A percentile compares a stretch with the other conserved stretches of the same genome.
These are phyloP conservation scores for Falco naumanni DNA, from an alignment of 2,797 vertebrate genomes.

Conservation along the genomic window DNA sequence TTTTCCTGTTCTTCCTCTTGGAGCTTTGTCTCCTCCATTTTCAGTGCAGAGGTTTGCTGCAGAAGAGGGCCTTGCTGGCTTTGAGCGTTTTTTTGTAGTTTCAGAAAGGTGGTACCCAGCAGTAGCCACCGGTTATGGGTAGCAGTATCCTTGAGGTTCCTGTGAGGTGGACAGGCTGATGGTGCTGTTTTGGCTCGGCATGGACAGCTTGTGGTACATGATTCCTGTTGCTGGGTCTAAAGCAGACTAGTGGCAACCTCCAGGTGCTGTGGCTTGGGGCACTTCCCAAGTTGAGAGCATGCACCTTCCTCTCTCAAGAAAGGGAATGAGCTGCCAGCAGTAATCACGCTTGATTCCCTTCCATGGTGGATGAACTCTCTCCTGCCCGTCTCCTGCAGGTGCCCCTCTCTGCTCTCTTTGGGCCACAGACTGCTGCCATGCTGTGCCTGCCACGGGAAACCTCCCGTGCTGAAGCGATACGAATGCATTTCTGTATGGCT, in stretches of 20 bases:
- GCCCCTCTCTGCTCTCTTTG: fast-evolving
- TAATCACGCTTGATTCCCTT: not conserved
- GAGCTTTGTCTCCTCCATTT: not conserved
- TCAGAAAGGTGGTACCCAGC: not conserved
- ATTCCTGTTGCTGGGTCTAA: not conserved
- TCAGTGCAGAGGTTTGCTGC: not conserved
- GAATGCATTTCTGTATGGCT: not conserved
- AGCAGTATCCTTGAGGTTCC: not conserved
- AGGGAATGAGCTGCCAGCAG: not conserved
- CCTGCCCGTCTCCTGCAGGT: not conserved
- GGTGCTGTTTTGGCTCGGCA: not conserved
- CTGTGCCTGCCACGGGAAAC: not conserved
- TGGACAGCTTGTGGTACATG: not conserved
- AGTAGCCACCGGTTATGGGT: fast-evolving
- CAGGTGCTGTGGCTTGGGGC: not conserved
- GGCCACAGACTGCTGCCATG: fast-evolving
- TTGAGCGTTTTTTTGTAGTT: not conserved
- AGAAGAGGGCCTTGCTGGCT: not conserved
- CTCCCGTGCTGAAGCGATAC: not conserved
- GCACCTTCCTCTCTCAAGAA: not conserved
- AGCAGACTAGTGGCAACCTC: not conserved
- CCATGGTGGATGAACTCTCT: not conserved
- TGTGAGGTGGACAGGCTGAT: not conserved
- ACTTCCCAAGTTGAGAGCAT: not conserved
- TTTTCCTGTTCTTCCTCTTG: not conserved